Base-by-base conservation (phyloP, 2,797 vertebrate species). In the Myotis myotis region DNA sequence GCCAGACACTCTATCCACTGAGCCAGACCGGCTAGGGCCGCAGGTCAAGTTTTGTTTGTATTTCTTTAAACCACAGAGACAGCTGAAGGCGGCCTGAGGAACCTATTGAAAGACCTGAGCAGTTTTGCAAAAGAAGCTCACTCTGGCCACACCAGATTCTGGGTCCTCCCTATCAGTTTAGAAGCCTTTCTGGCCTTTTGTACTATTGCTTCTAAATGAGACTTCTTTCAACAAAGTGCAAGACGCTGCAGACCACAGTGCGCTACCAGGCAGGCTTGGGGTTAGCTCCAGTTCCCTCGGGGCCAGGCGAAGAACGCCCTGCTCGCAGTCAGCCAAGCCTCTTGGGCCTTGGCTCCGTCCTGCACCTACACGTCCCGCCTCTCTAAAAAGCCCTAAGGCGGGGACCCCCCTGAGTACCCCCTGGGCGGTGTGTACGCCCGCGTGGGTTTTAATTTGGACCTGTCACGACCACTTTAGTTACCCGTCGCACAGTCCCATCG, bases 11-110 rank as follows among this genome's bases (percentile, higher is more conserved):
- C 57, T 62, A 62, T 15, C 57, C 25, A 62, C 57, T 62, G 57
- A 62, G 57, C 25, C 25, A 62, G 57, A 30, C 57, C 0, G 57
- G 57, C 57, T 30, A 62, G 25, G 28, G 60, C 15, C 10, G 0
- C 17, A 51, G 47, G 28, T 72, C n/a, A 68, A 70, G 28, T 90
- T 88, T 81, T 64, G 38, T 87, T 68, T 94, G 68, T 28, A 60
- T 64, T 60, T 76, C 75, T 62, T 76, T 66, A 85, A 85, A 68
- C 28, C 64, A 64, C 23, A 51, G 76, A 70, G 44, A 28, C 33
- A 4, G 9, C 41, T 11, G 8, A 51, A 22, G 33, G 25, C 19
- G 12, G 49, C 30, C 23, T 47, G 20, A 2, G 38, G 11, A 82
- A 53, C 20, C n/a, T 36, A 0, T 38, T 49, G n/a, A 76, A 91